Evolutionary conservation across 30 jellyfish, hydroid and myxozoan species (phyloP).

Genomic region (Rhopilema esculentum): DNA sequence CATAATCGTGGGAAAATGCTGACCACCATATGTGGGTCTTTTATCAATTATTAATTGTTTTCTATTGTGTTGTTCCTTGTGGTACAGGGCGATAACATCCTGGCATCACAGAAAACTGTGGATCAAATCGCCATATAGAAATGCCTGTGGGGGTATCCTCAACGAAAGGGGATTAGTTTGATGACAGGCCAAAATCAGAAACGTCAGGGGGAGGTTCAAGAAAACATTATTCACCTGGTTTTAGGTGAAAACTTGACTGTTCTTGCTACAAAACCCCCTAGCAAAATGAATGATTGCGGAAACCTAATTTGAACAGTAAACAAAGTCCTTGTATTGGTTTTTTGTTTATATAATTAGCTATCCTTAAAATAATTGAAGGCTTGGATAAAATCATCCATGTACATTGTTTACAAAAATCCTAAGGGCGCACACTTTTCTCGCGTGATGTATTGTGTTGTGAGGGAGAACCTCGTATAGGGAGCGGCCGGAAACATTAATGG

Average conservation of each 20-base stretch:
- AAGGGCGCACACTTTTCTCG: neutral
- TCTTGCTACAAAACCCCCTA: neutral
- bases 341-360: neutral
- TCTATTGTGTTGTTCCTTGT: slow-evolving; percentile 48
- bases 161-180: neutral
- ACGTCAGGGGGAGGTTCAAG: neutral
- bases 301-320: neutral
- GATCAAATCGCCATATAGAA: neutral
- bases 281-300: neutral
- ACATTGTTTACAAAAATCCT: too few species aligned
- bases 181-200: neutral
- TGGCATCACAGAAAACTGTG: neutral
- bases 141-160: neutral
- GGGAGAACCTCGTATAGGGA: too few species aligned
- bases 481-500: too few species aligned
- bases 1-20: slow-evolving; percentile 86
- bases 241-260: neutral
- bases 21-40: slow-evolving; percentile 70
- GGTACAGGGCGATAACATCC: neutral
- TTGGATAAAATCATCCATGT: neutral
- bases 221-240: neutral
- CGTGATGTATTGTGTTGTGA: neutral
- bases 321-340: neutral
- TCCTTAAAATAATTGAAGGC: neutral
- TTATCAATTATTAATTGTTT: slow-evolving; percentile 45